Percentiles rank a stretch among this genome's conserved stretches.
These are phyloP conservation scores for Phymatocera aterrima DNA, from an alignment of 2,888 invertebrate species.

Conservation along the genomic window DNA sequence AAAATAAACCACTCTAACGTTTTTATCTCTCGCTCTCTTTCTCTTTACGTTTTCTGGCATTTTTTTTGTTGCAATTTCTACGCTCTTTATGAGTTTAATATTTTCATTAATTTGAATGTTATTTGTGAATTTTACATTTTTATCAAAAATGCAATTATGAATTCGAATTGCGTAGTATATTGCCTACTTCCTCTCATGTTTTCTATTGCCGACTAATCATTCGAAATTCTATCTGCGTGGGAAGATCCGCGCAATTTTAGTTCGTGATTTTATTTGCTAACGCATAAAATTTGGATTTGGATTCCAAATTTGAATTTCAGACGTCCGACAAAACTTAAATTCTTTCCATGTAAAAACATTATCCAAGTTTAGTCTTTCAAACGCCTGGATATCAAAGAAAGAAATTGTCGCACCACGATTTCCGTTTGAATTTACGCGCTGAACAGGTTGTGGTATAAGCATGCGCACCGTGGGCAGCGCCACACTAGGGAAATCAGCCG, in stretches of 20 bases:
- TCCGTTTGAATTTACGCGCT: too few relatives aligned
- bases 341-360: too few relatives aligned
- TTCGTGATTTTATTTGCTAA: background rate
- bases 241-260: background rate
- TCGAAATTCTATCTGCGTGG: background rate
- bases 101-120: background rate
- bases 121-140: background rate
- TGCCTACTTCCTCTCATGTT: background rate
- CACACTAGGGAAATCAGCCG: background rate
- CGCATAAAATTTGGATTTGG: background rate
- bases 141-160: background rate
- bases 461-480: background rate
- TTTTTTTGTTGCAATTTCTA: too few relatives aligned
- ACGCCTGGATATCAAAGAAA: too few relatives aligned
- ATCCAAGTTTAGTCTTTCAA: too few relatives aligned
- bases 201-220: background rate
- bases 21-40: background rate
- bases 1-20: conserved; percentile 23
- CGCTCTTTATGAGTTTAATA: too few relatives aligned
- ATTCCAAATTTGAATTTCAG: background rate
- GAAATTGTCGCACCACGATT: background rate
- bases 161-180: background rate
- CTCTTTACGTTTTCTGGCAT: too few relatives aligned
- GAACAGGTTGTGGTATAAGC: background rate
- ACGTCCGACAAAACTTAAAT: too few relatives aligned